Evolutionary conservation across 2,888 invertebrate species (phyloP), one percentile per base, ranked within the genome.

Genomic region (Linnaemya tessellans): DNA sequence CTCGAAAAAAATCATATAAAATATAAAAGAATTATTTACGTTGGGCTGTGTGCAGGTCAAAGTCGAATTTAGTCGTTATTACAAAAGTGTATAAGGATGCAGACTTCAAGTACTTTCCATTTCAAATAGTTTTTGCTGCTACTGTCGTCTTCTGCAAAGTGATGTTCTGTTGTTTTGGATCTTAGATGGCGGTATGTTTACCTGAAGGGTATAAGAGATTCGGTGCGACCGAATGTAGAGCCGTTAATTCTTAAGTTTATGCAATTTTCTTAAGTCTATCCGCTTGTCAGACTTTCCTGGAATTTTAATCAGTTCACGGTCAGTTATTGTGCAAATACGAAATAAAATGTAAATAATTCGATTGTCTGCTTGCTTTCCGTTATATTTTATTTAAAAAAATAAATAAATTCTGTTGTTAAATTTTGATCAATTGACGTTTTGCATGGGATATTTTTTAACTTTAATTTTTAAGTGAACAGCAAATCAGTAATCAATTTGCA

Each of bases 291-390:
- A 87, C 80, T 88, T 88, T 89, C 87, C 86, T 85, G 87, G 88
- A 88, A 88, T 88, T 79, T 64, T 86, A 89, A 88, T 89, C 87
- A 86, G 89, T 88, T 88, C 89, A 89, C 80, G 89, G 89, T 83
- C 88, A 86, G 70, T 35, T 49, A 54, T 81, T 81, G 64, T 62
- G 77, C 81, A 77, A 79, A 79, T 38, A 41, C 13, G 73, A 30
- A 62, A 38, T 62, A 13, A 41, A 81, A 46, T 54, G 43, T 35
- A 68, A 38, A 54, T 35, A 49, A 20, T 56, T 58, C 5, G n/a
- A 7, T 20, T 41, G 18, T 41, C 22, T 38, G 3, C 41, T 15
- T 15, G 38, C 2, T 20, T 2, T 20, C 9, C n/a, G n/a, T 49
- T n/a, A n/a, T n/a, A 41, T 4, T 43, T 43, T 1, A 38, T 38